Evolutionary conservation across 2,113 vertebrate species (phyloP).

Genomic region (Prunella fulvescens): DNA sequence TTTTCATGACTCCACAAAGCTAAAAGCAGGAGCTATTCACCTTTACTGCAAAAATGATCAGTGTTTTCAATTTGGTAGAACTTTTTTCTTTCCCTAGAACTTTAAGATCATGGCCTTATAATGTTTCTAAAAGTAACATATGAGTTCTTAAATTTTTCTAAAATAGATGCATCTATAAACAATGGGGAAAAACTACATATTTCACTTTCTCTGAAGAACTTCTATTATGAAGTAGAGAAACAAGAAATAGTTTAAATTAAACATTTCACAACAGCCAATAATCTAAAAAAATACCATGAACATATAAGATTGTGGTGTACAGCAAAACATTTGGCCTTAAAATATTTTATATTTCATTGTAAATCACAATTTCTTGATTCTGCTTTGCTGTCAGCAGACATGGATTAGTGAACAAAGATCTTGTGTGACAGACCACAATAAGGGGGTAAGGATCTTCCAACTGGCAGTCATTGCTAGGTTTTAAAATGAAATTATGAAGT

Average conservation of each 20-base stretch:
- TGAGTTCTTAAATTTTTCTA: background rate
- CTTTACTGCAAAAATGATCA: background rate
- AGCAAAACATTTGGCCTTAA: background rate
- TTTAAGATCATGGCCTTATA: background rate
- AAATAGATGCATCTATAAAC: background rate
- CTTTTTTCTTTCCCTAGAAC: background rate
- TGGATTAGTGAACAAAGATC: background rate
- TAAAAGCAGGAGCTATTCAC: background rate
- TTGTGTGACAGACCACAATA: background rate
- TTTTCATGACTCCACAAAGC: background rate
- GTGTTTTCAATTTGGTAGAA: background rate
- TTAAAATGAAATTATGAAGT: background rate
- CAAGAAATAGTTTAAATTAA: background rate
- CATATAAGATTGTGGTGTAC: background rate
- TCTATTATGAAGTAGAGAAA: background rate
- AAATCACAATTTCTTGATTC: background rate
- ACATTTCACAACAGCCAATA: background rate
- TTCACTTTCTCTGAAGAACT: background rate
- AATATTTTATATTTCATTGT: background rate
- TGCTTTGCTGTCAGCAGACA: background rate
- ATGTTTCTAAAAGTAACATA: background rate
- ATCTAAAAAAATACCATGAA: rapidly evolving
- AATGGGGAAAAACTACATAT: background rate
- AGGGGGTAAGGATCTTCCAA: background rate
- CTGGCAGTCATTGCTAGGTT: background rate